Conservation (phyloP, 2,113 vertebrate genomes). For the Carollia perspicillata region DNA sequence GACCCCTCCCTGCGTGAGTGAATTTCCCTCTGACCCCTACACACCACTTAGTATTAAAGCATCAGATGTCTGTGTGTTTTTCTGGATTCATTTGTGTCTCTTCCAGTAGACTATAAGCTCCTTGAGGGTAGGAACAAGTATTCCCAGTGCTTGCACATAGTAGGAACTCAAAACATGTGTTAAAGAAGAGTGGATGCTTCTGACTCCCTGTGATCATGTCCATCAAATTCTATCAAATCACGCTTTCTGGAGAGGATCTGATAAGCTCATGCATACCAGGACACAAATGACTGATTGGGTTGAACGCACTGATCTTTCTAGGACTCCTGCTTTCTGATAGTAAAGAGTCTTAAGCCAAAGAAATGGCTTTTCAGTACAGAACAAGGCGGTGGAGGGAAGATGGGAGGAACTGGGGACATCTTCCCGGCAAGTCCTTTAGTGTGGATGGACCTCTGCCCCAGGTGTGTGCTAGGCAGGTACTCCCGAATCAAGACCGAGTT, state of each 20-base stretch:
- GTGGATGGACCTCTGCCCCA: not conserved
- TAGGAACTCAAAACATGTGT: not conserved
- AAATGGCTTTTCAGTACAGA: not conserved
- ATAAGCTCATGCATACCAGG: not conserved
- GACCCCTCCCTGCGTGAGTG: not conserved
- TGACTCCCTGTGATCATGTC: not conserved
- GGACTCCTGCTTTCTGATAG: not conserved
- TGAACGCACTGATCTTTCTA: not conserved
- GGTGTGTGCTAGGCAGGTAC: not conserved
- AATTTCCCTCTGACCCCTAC: not conserved
- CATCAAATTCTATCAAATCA: not conserved
- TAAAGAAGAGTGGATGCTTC: not conserved
- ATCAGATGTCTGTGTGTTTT: not conserved
- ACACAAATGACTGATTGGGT: not conserved
- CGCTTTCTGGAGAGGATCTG: not conserved
- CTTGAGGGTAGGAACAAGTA: not conserved
- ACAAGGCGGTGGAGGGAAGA: not conserved
- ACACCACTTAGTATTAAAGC: not conserved
- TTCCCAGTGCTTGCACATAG: not conserved
- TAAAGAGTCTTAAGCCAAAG: not conserved
- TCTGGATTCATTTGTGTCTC: not conserved
- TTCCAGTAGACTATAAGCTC: not conserved
- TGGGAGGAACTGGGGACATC: not conserved
- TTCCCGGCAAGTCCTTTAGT: not conserved
- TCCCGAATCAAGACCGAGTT: not conserved